phyloP scores from a whole-genome alignment of 2,888 invertebrate species.

The Tetragonisca angustula region DNA sequence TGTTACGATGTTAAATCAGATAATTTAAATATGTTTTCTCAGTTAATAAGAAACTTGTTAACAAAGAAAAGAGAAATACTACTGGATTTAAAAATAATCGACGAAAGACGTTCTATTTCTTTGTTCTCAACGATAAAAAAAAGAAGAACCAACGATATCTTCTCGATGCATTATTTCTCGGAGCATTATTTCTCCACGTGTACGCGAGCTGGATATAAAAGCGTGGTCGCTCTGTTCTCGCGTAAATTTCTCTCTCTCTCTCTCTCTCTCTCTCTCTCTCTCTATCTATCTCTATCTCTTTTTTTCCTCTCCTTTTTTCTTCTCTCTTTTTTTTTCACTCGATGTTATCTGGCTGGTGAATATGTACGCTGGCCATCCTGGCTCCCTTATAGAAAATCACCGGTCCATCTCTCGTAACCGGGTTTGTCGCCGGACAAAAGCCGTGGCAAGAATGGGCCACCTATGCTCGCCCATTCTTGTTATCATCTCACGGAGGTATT shows the following conservation, averaged over 20 bases:
- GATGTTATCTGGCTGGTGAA: constrained; percentile 46
- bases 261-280: neutral
- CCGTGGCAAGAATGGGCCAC: constrained; percentile 77
- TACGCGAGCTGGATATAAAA: constrained; percentile 12
- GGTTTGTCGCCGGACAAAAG: constrained; percentile 73
- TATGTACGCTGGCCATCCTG: constrained; percentile 35
- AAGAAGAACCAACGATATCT: constrained; percentile 14
- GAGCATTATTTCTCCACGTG: neutral
- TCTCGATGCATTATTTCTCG: neutral
- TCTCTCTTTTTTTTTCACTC: constrained; percentile 7
- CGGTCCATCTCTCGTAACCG: constrained; percentile 66
- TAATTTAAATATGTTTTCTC: too few relatives aligned
- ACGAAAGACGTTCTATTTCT: neutral
- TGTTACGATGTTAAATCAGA: too few relatives aligned
- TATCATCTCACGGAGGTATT: constrained; percentile 80
- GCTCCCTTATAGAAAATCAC: constrained; percentile 71
- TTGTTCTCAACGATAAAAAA: neutral
- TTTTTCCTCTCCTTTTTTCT: neutral
- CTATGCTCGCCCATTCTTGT: constrained; percentile 75
- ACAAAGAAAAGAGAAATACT: too few relatives aligned
- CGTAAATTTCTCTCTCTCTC: neutral
- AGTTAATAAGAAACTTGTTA: too few relatives aligned
- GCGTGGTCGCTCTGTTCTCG: neutral
- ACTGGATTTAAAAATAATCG: too few relatives aligned
- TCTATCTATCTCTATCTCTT: too few relatives aligned